Evolutionary conservation across 2,888 invertebrate species (phyloP).

Genomic region (Eupeodes latifasciatus): DNA sequence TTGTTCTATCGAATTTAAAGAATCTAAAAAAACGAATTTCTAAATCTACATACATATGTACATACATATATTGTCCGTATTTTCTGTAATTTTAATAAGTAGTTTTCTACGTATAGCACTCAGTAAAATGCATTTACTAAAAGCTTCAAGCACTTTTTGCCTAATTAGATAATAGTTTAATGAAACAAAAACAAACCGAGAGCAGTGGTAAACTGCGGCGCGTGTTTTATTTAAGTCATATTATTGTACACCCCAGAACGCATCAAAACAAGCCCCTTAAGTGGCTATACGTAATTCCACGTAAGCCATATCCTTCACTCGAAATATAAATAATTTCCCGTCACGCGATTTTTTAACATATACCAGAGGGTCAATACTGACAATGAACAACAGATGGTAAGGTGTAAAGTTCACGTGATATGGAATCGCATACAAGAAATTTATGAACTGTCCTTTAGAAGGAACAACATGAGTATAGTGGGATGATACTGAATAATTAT

Average conservation of each 20-base stretch:
- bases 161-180: conserved; percentile 63
- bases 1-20: too few species aligned
- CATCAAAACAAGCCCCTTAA: conserved; percentile 69
- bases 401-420: conserved; percentile 82
- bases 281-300: conserved; percentile 47
- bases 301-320: conserved; percentile 57
- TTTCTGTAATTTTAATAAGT: too few species aligned
- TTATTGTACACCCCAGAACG: conserved; percentile 44
- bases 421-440: conserved; percentile 44
- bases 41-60: too few species aligned
- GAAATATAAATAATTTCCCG: conserved; percentile 66
- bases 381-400: conserved; percentile 79
- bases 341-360: conserved; percentile 71
- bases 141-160: conserved; percentile 18
- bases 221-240: conserved; percentile 69
- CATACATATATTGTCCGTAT: too few species aligned
- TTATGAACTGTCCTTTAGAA: conserved; percentile 40
- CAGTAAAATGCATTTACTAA: background rate
- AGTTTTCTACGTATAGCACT: background rate
- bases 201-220: conserved; percentile 66
- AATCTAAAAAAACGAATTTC: too few species aligned
- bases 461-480: conserved; percentile 7
- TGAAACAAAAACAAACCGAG: conserved; percentile 51
- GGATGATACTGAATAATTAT: conserved; percentile 63
- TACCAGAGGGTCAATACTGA: conserved; percentile 62